Conservation (phyloP, 64 coral and sea anemone genomes). For the Montipora sp. region DNA sequence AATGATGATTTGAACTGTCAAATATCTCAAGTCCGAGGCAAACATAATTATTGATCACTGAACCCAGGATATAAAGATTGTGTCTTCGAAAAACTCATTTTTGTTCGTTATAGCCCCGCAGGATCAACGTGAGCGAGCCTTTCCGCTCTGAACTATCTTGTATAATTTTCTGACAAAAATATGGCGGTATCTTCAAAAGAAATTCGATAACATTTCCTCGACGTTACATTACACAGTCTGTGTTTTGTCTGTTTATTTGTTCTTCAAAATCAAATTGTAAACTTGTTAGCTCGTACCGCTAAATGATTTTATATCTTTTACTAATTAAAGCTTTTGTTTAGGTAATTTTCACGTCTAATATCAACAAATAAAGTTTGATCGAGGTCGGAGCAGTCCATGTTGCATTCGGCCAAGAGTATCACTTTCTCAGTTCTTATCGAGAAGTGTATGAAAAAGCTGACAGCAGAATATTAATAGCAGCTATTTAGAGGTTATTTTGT, state of each 20-base stretch:
- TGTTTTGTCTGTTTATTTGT: constrained; percentile 44
- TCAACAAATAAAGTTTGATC: constrained; percentile 8
- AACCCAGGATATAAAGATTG: not conserved
- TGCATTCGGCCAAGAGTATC: not conserved
- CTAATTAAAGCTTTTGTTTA: constrained; percentile 49
- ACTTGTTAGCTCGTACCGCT: constrained; percentile 50
- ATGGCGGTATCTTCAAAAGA: constrained; percentile 38
- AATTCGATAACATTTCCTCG: constrained; percentile 24
- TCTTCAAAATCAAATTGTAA: constrained; percentile 59
- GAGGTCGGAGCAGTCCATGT: constrained; percentile 8
- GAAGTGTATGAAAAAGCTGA: constrained; percentile 16
- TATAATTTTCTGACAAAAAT: constrained; percentile 44
- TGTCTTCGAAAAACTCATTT: not conserved
- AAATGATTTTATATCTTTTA: constrained; percentile 60
- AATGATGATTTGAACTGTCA: constrained; percentile 48
- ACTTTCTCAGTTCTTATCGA: constrained; percentile 44
- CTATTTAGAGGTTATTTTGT: constrained; percentile 54
- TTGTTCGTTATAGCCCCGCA: not conserved
- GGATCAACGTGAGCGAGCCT: not conserved
- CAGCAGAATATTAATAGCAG: constrained; percentile 47
- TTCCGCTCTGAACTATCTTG: not conserved
- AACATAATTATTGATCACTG: constrained; percentile 1
- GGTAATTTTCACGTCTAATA: constrained; percentile 43
- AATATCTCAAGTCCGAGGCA: not conserved
- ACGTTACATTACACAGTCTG: constrained; percentile 36